phyloP scores from a whole-genome alignment of 2,888 invertebrate species.

The Odiellus spinosus region DNA sequence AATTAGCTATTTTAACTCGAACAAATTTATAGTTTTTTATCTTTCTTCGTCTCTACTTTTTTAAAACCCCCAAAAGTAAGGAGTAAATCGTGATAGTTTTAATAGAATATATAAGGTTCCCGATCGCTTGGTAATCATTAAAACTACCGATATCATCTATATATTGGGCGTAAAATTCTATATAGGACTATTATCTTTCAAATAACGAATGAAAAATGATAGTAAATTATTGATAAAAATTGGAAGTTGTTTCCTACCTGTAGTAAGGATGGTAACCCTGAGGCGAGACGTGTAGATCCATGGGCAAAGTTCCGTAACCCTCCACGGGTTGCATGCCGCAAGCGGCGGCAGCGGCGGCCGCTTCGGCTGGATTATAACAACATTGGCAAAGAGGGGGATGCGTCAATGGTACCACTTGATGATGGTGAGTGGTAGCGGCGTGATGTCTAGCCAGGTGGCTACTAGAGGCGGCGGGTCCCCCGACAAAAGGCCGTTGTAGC shows the following conservation, averaged over 20 bases:
- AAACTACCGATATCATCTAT: no score
- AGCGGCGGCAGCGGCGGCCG: conserved; percentile 4
- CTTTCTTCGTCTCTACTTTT: no score
- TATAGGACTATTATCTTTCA: no score
- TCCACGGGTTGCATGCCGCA: conserved; percentile 14
- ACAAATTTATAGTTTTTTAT: no score
- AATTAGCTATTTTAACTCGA: no score
- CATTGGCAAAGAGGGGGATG: conserved; percentile 11
- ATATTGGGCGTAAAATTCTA: no score
- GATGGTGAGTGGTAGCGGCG: background rate
- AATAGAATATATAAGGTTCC: no score
- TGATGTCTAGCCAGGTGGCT: background rate
- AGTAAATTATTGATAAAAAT: no score
- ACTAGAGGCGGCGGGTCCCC: background rate
- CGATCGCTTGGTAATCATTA: no score
- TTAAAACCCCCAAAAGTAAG: no score
- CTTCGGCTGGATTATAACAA: conserved; percentile 10
- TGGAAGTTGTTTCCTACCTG: conserved; percentile 43
- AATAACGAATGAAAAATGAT: no score
- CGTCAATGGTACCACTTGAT: conserved; percentile 1
- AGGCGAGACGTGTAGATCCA: conserved; percentile 72
- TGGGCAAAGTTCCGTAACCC: conserved; percentile 43
- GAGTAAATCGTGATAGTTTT: no score
- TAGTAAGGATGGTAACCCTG: conserved; percentile 73
- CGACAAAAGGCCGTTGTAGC: background rate